Evolutionary conservation across 2,113 vertebrate species (phyloP), one percentile per base, ranked within the genome.

Genomic region (Campylomormyrus tamandua): DNA sequence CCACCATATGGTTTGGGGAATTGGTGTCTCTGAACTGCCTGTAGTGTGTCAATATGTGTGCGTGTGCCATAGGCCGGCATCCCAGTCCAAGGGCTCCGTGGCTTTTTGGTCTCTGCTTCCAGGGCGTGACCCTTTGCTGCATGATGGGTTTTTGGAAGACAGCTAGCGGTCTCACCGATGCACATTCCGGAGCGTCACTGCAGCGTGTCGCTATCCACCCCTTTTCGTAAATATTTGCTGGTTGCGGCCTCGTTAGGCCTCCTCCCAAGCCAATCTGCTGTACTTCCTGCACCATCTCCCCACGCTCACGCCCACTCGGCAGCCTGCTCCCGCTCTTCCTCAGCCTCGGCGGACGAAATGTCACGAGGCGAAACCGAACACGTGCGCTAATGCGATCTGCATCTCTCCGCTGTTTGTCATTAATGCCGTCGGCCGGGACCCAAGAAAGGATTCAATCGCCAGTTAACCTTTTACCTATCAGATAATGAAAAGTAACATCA

Each of bases 181-280:
- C 21, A 42, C 83, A 24, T 48, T 46, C 21, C 39, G 0, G 6
- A 11, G 83, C 83, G 11, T 84, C 39, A 48, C 83, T 84, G 39
- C 24, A 11, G 83, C 24, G 42, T n/a, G 83, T 46, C 21, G 19
- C 1, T 11, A 1, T 19, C 45, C 2, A 11, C 13, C 39, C 39
- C 0, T 46, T 3, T 84, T 42, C 7, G 83, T n/a, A 48, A 84
- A 48, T 42, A n/a, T n/a, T 48, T 3, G 24, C 45, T 4, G 35
- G 42, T 84, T 24, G 19, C 10, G 42, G 42, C 45, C 45, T n/a
- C 21, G 2, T 84, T n/a, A 3, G 19, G 83, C 83, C 45, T 84
- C 83, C 83, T 84, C 45, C 83, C 45, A 46, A n/a, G 21, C 83
- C 83, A 84, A 84, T 84, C 83, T 84, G 83, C 35, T 46, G 42